Evolutionary conservation across 2,888 invertebrate genomes (phyloP).

Genomic region (Linnaemya tessellans): DNA sequence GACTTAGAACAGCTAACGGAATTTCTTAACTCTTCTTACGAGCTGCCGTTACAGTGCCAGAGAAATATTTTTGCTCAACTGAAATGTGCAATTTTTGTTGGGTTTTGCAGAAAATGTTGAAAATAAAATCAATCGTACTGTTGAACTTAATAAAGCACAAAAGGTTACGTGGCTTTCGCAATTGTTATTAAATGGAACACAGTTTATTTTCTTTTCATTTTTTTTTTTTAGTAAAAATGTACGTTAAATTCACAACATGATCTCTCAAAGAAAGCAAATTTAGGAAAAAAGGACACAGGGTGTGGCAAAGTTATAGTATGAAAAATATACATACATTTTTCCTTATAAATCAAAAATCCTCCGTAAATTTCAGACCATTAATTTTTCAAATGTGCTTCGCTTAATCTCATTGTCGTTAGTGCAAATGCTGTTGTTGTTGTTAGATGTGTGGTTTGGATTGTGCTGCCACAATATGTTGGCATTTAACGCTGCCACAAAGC

Average conservation of each 20-base stretch:
- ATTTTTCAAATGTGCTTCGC: background rate
- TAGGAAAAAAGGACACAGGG: background rate
- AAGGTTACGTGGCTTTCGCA: conserved; percentile 16
- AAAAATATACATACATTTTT: no score
- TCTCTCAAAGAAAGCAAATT: background rate
- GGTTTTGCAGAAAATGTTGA: background rate
- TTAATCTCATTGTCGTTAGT: background rate
- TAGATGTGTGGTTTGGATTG: background rate
- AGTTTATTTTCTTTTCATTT: background rate
- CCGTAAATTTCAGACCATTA: background rate
- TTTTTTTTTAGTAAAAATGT: background rate
- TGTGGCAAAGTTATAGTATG: no score
- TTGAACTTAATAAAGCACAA: conserved; percentile 36
- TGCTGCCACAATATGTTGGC: conserved; percentile 15
- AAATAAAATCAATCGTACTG: conserved; percentile 5
- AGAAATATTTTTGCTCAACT: no score
- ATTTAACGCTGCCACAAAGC: conserved; percentile 5
- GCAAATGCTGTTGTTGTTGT: background rate
- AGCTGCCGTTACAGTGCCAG: no score
- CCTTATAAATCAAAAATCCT: background rate
- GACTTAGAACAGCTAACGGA: background rate
- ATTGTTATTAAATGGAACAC: conserved; percentile 41
- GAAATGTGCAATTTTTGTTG: background rate
- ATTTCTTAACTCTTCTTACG: background rate
- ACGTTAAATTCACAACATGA: background rate